Base-by-base conservation (phyloP, 2,888 invertebrate species). In the Mimachlamys varia region DNA sequence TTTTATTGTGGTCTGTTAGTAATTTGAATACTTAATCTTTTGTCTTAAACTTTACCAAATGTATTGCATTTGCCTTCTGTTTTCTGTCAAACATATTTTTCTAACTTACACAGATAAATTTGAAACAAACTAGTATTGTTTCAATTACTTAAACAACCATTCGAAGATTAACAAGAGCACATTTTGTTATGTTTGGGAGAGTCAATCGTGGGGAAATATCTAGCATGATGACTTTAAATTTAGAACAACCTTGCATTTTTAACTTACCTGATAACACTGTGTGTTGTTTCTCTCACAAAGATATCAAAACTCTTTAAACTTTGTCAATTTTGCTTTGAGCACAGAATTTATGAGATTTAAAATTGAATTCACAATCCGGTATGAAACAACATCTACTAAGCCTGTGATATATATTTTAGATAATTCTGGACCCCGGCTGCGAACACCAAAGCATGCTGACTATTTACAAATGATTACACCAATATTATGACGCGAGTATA, bases 301-400 rank as follows among this genome's bases (percentile, higher is more conserved):
- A 76, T 76, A 27, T 33, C 10, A 76, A 76, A 76, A 76, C 33
- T 76, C 33, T 76, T 76, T 27, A 76, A 22, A 76, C 22, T 62
- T 12, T 33, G 76, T 76, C 27, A 76, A 33, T 76, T 76, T 15
- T 27, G 33, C 76, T 33, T 76, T 33, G 33, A 76, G 76, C 12
- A 76, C 22, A 12, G 33, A 76, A 76, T 76, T 76, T 76, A 76
- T 76, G 76, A 76, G 76, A 76, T 76, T 76, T 76, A 76, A 76
- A 76, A 76, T 76, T 76, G 76, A 76, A 76, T 76, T 76, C 33
- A 33, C 27, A 76, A 58, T 33, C 76, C 27, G 3, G 33, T 76
- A 76, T 76, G 13, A 76, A 76, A 62, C 27, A 27, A 62, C n/a
- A 15, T 62, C 3, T 3, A 62, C 62, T 22, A 62, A 19, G 10